Conservation (phyloP, 2,113 vertebrate species). For the Leptodactylus fuscus region DNA sequence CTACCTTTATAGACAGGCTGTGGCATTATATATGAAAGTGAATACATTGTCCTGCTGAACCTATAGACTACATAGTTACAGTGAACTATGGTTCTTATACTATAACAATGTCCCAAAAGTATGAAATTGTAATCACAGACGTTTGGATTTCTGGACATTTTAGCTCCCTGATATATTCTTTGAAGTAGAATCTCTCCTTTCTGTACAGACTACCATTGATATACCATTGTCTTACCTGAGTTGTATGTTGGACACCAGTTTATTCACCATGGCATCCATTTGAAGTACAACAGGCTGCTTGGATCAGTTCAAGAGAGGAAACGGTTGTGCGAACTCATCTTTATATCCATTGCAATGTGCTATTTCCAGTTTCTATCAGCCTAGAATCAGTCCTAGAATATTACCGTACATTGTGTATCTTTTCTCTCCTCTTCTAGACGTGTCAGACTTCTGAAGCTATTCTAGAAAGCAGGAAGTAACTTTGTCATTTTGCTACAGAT, state of each 20-base stretch:
- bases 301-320: background rate
- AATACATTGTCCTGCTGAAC: too few species aligned
- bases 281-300: background rate
- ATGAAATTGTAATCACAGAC: too few species aligned
- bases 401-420: background rate
- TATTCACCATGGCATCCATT: constrained; percentile 32
- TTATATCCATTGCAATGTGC: background rate
- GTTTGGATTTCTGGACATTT: background rate
- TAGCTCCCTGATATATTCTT: background rate
- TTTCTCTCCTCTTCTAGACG: background rate
- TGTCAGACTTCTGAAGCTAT: background rate
- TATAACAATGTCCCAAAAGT: too few species aligned
- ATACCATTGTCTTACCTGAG: constrained; percentile 10
- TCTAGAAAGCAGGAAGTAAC: constrained; percentile 1
- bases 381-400: background rate
- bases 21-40: too few species aligned
- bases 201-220: too few species aligned
- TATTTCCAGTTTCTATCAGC: background rate
- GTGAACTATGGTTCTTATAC: background rate
- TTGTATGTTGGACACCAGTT: constrained; percentile 15
- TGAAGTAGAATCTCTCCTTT: too few species aligned
- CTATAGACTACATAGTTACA: background rate
- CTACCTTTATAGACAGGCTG: too few species aligned
- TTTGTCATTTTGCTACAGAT: constrained; percentile 13
- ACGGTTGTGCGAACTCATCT: background rate